These are phyloP conservation scores for Dicyrtoma fusca DNA, from an alignment of 2,888 invertebrate genomes.

Conservation along the genomic window DNA sequence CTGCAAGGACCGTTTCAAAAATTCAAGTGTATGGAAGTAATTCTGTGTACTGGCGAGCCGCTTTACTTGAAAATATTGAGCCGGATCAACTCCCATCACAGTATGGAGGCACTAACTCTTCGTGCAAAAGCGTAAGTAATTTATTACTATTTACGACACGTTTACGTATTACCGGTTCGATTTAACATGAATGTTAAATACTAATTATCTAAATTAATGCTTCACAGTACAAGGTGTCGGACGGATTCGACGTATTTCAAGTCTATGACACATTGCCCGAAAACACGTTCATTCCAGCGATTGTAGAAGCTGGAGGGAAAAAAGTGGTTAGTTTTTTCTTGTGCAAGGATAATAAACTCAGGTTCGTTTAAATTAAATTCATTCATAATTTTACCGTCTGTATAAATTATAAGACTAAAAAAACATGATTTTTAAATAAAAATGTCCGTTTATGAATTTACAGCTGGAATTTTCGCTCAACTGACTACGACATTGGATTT, in stretches of 20 bases:
- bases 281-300: conserved; percentile 17
- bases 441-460: neutral
- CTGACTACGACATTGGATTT: conserved; percentile 39
- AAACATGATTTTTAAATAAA: neutral
- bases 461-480: conserved; percentile 36
- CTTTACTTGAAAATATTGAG: conserved; percentile 29
- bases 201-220: neutral
- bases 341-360: conserved; percentile 4
- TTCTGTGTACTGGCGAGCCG: conserved; percentile 21
- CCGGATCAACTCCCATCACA: conserved; percentile 26
- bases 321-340: neutral
- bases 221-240: conserved; percentile 7
- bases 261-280: conserved; percentile 6
- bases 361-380: too few species aligned
- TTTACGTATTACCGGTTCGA: too few species aligned
- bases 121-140: neutral
- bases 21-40: conserved; percentile 30
- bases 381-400: neutral
- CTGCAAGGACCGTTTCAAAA: conserved; percentile 33
- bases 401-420: neutral
- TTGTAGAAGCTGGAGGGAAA: conserved; percentile 32
- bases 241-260: conserved; percentile 17
- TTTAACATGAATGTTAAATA: too few species aligned
- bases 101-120: conserved; percentile 30
- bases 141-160: too few species aligned